Evolutionary conservation across 1,140 invertebrate genomes (phyloP).

Genomic region (Hycleus cichorii): DNA sequence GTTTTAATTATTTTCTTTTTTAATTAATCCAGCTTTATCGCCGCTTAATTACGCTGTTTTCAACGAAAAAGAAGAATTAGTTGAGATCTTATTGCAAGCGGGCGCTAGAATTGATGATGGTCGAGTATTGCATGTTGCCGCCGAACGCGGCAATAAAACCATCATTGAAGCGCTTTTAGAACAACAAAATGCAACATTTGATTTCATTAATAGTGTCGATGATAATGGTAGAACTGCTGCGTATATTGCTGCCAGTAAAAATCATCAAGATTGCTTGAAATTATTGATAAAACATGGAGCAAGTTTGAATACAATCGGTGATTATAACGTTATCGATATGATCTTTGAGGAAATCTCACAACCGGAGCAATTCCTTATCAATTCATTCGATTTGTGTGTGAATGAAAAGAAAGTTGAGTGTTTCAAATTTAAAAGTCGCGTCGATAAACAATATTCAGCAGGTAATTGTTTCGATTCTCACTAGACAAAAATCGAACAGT

Average conservation of each 20-base stretch:
- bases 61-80: slow-evolving; percentile 1
- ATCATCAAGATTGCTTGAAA: slow-evolving; percentile 8
- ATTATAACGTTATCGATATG: slow-evolving; percentile 4
- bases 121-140: slow-evolving; percentile 7
- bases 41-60: slow-evolving; percentile 6
- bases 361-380: slow-evolving; percentile 3
- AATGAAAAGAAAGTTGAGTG: background rate
- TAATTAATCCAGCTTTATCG: background rate
- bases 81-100: slow-evolving; percentile 1
- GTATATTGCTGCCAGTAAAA: slow-evolving; percentile 3
- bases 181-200: background rate
- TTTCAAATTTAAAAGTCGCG: background rate
- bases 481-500: background rate
- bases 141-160: slow-evolving; percentile 2
- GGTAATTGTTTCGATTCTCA: background rate
- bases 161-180: slow-evolving; percentile 5
- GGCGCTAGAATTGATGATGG: slow-evolving; percentile 1
- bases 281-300: slow-evolving; percentile 1
- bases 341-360: slow-evolving; percentile 11
- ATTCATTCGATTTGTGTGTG: slow-evolving; percentile 4
- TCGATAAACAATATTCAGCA: slow-evolving; percentile 8
- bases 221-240: slow-evolving; percentile 4
- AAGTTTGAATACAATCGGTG: background rate
- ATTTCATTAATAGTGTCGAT: slow-evolving; percentile 5
- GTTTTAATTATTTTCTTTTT: too few relatives aligned